A percentile compares a stretch with the other conserved stretches of the same genome.
phyloP scores from a whole-genome alignment of 2,888 invertebrate genomes.

The Hydrotaea cyrtoneurina region DNA sequence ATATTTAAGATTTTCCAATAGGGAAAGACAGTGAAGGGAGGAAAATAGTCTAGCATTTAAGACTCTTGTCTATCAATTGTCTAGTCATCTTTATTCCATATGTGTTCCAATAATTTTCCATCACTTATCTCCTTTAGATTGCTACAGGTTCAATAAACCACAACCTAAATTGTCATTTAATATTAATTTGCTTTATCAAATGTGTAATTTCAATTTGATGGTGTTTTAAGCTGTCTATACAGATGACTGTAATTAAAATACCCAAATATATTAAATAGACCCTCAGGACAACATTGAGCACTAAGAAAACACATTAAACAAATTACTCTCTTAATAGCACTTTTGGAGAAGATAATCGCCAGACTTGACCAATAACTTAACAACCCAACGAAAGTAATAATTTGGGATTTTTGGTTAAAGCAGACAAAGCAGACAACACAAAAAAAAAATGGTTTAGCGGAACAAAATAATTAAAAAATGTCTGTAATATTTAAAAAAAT shows the following conservation, averaged over 20 bases:
- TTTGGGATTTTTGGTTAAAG: neutral
- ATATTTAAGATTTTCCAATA: no score
- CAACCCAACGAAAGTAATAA: neutral
- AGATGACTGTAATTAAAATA: neutral
- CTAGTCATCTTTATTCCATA: no score
- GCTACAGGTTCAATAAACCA: no score
- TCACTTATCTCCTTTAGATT: no score
- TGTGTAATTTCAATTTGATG: neutral
- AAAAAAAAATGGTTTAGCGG: neutral
- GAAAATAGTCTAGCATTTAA: no score
- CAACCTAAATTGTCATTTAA: no score
- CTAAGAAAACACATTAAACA: neutral
- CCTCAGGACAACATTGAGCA: neutral
- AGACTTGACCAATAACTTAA: conserved; percentile 8
- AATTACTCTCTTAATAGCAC: neutral
- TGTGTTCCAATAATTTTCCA: no score
- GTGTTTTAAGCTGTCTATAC: conserved; percentile 1
- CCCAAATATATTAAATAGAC: neutral
- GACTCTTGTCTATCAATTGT: no score
- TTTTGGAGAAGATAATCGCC: neutral
- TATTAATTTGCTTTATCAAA: no score
- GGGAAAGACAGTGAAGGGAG: no score
- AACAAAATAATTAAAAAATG: neutral
- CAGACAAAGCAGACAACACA: no score
- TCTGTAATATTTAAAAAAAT: neutral